A percentile compares a stretch with the other conserved stretches of the same genome.
These are phyloP conservation scores for Orussus abietinus DNA, from an alignment of 1,140 invertebrate species.

Conservation along the genomic window DNA sequence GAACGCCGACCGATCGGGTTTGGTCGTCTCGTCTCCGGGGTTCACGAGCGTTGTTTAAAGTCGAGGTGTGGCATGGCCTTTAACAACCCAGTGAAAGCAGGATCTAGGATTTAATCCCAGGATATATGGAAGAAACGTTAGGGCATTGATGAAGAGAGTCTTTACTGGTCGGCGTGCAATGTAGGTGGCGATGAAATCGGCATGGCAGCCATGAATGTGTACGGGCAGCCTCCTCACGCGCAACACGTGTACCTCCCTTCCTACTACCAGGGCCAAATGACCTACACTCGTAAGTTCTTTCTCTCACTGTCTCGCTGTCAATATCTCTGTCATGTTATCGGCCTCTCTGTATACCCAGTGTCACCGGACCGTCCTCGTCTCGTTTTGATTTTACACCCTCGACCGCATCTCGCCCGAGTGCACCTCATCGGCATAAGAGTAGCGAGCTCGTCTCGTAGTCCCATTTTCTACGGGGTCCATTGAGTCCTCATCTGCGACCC, in stretches of 20 bases:
- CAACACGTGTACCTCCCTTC: constrained; percentile 74
- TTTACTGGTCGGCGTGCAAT: constrained; percentile 45
- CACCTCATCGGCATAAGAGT: too few relatives aligned
- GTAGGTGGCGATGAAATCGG: constrained; percentile 66
- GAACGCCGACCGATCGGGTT: too few relatives aligned
- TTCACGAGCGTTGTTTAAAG: constrained; percentile 8
- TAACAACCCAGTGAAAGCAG: constrained; percentile 40
- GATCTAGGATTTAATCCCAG: constrained; percentile 30
- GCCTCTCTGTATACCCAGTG: constrained; percentile 4
- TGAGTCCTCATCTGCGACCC: too few relatives aligned
- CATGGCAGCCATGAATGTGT: constrained; percentile 63
- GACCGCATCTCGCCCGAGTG: too few relatives aligned
- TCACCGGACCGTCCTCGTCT: too few relatives aligned
- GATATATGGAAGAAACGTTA: constrained; percentile 24
- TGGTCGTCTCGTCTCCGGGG: too few relatives aligned
- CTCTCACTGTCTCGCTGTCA: constrained; percentile 26
- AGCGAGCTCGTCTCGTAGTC: too few relatives aligned
- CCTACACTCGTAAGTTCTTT: constrained; percentile 70
- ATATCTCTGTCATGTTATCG: constrained; percentile 9
- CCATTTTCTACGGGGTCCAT: too few relatives aligned
- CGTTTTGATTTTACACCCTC: too few relatives aligned
- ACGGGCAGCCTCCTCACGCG: constrained; percentile 68
- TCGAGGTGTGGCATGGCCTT: constrained; percentile 4
- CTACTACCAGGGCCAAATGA: constrained; percentile 74
- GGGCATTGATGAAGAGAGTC: constrained; percentile 38